Evolutionary conservation across 2,113 vertebrate genomes (phyloP).

Genomic region (Neodon shergylaensis): DNA sequence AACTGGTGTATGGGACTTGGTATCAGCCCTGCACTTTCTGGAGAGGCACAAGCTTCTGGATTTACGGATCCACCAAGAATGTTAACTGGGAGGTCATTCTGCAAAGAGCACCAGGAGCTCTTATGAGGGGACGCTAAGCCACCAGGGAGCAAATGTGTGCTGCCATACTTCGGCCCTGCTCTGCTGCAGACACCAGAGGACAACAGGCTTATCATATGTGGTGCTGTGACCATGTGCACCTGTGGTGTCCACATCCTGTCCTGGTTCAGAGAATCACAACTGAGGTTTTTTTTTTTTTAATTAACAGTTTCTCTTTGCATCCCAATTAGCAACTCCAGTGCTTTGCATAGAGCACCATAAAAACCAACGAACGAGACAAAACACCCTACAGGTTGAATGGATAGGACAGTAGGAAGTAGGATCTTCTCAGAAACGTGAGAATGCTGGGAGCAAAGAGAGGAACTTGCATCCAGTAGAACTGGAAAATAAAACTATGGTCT

Average conservation of each 20-base stretch:
- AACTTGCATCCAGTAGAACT: not conserved
- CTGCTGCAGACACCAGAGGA: not conserved
- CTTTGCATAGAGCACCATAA: not conserved
- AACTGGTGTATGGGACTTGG: not conserved
- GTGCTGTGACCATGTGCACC: not conserved
- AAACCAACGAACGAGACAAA: not conserved
- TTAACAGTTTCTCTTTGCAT: not conserved
- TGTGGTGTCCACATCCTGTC: not conserved
- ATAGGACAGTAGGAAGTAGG: not conserved
- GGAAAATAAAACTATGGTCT: not conserved
- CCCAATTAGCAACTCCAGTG: not conserved
- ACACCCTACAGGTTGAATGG: not conserved
- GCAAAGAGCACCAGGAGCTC: constrained; percentile 8
- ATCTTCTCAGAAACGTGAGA: constrained; percentile 19
- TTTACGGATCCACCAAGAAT: not conserved
- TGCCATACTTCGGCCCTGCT: not conserved
- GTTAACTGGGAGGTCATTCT: not conserved
- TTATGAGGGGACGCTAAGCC: not conserved
- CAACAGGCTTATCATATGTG: not conserved
- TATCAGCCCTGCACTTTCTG: not conserved
- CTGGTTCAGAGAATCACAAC: not conserved
- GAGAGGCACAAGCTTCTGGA: not conserved
- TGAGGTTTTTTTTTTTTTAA: not conserved
- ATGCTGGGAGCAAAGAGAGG: not conserved
- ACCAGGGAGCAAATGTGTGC: not conserved